These are phyloP conservation scores for Drepana arcuata DNA, from an alignment of 1,140 invertebrate species.

Conservation along the genomic window DNA sequence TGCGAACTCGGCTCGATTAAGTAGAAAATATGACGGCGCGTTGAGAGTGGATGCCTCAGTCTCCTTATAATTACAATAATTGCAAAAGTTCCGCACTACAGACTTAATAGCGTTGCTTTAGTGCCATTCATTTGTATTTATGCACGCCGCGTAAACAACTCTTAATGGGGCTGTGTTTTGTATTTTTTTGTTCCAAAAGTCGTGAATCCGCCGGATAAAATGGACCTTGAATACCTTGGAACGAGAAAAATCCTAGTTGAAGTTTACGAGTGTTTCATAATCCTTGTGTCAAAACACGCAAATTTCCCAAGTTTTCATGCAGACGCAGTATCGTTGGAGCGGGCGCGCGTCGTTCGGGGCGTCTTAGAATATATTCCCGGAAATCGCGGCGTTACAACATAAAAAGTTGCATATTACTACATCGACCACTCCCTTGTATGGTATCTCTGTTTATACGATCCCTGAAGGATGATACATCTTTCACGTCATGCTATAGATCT, in stretches of 20 bases:
- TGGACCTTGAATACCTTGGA: conserved; percentile 7
- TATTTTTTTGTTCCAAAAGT: conserved; percentile 8
- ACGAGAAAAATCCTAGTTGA: conserved; percentile 22
- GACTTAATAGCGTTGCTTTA: conserved; percentile 38
- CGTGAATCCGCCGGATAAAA: too few relatives aligned
- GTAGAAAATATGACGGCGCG: conserved; percentile 54
- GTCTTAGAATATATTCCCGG: conserved; percentile 41
- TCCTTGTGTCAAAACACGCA: conserved; percentile 39
- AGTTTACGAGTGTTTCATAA: conserved; percentile 38
- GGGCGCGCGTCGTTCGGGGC: conserved; percentile 30
- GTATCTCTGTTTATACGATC: conserved; percentile 14
- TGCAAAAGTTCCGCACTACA: conserved; percentile 50
- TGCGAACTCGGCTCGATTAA: conserved; percentile 51
- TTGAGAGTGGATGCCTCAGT: conserved; percentile 42
- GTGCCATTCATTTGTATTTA: conserved; percentile 43
- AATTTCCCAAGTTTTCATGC: conserved; percentile 30
- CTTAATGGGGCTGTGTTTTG: conserved; percentile 17
- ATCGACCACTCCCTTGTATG: conserved; percentile 34
- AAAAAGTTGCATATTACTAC: conserved; percentile 35
- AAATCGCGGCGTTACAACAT: conserved; percentile 34
- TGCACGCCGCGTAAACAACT: conserved; percentile 36
- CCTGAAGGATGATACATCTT: conserved; percentile 5
- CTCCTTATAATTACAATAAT: conserved; percentile 63
- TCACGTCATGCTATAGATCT: conserved; percentile 1
- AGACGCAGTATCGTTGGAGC: conserved; percentile 32